phyloP scores from a whole-genome alignment of 2,113 vertebrate species.

The Cricetomys ansorgei region DNA sequence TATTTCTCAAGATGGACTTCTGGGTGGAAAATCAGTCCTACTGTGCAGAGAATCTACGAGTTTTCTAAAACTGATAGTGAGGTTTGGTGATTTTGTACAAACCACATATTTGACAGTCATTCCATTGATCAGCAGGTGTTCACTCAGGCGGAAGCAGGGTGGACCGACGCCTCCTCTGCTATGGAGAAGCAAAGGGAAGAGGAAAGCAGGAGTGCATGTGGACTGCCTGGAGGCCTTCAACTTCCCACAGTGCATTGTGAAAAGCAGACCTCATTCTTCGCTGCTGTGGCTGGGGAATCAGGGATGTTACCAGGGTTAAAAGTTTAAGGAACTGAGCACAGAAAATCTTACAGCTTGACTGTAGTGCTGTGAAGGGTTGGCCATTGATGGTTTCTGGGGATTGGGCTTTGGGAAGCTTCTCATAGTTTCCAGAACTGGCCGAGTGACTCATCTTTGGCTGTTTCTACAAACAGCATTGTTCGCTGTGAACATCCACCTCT shows the following conservation, averaged over 20 bases:
- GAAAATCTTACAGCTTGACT: background rate
- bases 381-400: background rate
- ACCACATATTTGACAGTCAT: background rate
- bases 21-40: background rate
- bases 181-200: background rate
- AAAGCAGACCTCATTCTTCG: background rate
- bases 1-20: background rate
- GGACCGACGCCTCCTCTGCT: background rate
- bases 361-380: background rate
- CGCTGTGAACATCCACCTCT: background rate
- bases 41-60: background rate
- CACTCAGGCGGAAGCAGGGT: background rate
- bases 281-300: background rate
- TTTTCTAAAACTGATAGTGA: background rate
- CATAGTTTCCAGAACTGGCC: background rate
- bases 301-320: background rate
- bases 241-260: background rate
- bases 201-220: background rate
- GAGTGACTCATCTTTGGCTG: background rate
- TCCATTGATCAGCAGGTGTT: background rate
- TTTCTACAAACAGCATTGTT: background rate
- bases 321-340: background rate
- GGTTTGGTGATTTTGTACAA: background rate
- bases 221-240: rapidly evolving
- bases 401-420: background rate